phyloP scores from a whole-genome alignment of 2,113 vertebrate genomes.

The Tachysurus fulvidraco region DNA sequence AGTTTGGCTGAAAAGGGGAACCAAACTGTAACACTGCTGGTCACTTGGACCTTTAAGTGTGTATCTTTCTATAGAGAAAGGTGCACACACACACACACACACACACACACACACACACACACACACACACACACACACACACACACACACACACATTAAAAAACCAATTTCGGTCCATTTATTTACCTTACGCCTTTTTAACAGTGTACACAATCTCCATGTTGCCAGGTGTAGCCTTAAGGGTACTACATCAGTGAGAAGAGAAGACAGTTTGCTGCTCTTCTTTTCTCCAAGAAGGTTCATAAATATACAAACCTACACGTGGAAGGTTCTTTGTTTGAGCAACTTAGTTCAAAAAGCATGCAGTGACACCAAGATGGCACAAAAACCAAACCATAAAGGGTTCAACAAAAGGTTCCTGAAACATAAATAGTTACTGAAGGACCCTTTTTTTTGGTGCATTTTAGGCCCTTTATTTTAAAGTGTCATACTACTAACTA shows the following conservation, averaged over 20 bases:
- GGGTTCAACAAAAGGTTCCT: not conserved
- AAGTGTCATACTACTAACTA: not conserved
- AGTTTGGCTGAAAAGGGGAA: not conserved
- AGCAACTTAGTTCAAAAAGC: not conserved
- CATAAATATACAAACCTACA: not conserved
- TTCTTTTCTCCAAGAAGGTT: not conserved
- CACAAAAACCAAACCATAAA: not conserved
- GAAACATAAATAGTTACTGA: not conserved
- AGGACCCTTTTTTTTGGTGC: not conserved
- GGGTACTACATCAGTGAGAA: not conserved
- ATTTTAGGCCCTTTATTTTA: not conserved
- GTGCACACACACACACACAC: too few species aligned
- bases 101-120: too few species aligned
- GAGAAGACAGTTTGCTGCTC: not conserved
- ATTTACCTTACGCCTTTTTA: not conserved
- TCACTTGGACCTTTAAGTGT: too few species aligned
- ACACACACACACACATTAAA: too few species aligned
- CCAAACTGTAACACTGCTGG: not conserved
- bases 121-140: too few species aligned
- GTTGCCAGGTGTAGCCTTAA: not conserved
- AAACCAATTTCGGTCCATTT: not conserved
- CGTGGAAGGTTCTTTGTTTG: not conserved
- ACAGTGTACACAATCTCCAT: not conserved
- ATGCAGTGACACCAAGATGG: not conserved
- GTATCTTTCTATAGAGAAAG: not conserved